Evolutionary conservation across 2,113 vertebrate genomes (phyloP).

Genomic region (Dascyllus trimaculatus): DNA sequence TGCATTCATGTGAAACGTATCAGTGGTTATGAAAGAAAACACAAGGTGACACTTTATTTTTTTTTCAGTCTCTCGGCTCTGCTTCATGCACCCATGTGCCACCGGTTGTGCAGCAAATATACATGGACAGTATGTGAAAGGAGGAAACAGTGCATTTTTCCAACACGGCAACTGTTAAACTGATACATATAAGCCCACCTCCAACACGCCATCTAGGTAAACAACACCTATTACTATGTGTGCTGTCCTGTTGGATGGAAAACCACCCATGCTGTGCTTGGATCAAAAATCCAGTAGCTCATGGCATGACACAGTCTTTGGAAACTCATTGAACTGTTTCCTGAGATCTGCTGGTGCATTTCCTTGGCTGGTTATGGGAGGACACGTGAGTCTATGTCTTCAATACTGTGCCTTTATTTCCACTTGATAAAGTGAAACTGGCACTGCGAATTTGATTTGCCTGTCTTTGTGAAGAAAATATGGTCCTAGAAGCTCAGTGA

Average conservation of each 20-base stretch:
- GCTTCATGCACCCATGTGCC: not conserved
- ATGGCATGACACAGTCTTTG: not conserved
- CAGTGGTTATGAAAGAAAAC: not conserved
- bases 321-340: conserved; percentile 7
- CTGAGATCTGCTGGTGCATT: not conserved
- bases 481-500: too few species aligned
- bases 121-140: not conserved
- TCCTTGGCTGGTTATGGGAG: too few species aligned
- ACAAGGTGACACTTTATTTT: not conserved
- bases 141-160: not conserved
- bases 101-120: not conserved
- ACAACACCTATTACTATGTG: conserved; percentile 25
- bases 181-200: not conserved
- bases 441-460: too few species aligned
- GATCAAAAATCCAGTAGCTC: not conserved
- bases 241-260: not conserved
- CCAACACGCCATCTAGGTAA: not conserved
- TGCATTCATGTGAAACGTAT: not conserved
- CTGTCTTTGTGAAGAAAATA: too few species aligned
- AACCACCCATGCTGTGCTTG: not conserved
- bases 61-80: not conserved
- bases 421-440: too few species aligned
- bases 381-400: too few species aligned
- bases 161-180: not conserved
- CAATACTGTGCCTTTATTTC: too few species aligned